Evolutionary conservation across 2,888 invertebrate species (phyloP).

Genomic region (Lasioglossum malachurum): DNA sequence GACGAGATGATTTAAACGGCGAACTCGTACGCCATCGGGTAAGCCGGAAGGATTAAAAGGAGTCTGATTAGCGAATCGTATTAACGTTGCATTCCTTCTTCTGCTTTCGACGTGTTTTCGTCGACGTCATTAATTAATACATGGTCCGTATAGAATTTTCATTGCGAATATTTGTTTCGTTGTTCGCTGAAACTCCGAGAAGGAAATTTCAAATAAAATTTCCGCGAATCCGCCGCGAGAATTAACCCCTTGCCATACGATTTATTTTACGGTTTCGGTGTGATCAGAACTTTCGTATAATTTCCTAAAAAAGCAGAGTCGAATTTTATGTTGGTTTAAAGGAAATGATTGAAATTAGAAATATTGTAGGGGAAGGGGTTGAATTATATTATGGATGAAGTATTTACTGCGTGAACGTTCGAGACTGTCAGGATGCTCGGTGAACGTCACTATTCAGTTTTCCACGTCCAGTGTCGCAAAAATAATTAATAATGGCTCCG

Average conservation of each 20-base stretch:
- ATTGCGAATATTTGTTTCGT: not conserved
- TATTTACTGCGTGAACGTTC: not conserved
- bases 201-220: too few species aligned
- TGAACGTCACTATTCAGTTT: not conserved
- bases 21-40: not conserved
- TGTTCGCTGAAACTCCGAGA: too few species aligned
- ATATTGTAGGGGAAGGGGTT: not conserved
- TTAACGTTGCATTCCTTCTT: constrained; percentile 28
- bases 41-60: constrained; percentile 47
- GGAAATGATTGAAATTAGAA: too few species aligned
- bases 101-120: not conserved
- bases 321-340: too few species aligned
- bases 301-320: too few species aligned
- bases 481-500: not conserved
- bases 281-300: too few species aligned
- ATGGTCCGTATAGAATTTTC: not conserved
- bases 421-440: not conserved
- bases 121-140: not conserved
- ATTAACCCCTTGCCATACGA: too few species aligned
- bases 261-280: too few species aligned
- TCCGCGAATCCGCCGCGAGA: too few species aligned
- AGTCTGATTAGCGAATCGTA: constrained; percentile 47
- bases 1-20: constrained; percentile 26
- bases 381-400: not conserved
- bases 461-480: not conserved